A percentile compares a stretch with the other conserved stretches of the same genome.
phyloP scores from a whole-genome alignment of 1,140 invertebrate genomes.

The Philotrypesis tridentata region DNA sequence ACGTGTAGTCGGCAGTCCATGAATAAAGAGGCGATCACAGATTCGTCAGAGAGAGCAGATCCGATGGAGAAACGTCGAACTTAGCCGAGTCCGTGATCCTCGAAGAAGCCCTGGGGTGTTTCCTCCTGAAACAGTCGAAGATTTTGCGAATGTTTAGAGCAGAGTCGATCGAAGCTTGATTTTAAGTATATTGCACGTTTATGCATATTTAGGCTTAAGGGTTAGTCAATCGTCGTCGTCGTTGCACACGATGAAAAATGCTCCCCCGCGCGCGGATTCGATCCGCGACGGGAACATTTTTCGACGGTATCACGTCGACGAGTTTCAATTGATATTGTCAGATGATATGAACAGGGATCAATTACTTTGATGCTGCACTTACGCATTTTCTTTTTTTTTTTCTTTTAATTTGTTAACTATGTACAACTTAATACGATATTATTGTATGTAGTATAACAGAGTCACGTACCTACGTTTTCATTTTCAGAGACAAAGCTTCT shows the following conservation, averaged over 20 bases:
- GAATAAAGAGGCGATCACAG: constrained; percentile 2
- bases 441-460: constrained; percentile 63
- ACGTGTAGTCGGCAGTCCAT: constrained; percentile 9
- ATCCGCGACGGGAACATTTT: no score
- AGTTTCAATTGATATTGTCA: neutral
- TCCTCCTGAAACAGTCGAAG: constrained; percentile 89
- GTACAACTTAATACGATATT: constrained; percentile 42
- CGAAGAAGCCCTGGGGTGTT: constrained; percentile 98
- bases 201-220: neutral
- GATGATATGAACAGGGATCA: constrained; percentile 72
- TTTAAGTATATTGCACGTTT: neutral
- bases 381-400: constrained; percentile 15
- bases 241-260: constrained; percentile 10
- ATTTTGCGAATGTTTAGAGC: neutral
- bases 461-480: constrained; percentile 71
- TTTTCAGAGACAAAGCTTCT: constrained; percentile 62
- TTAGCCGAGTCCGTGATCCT: constrained; percentile 97
- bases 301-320: neutral
- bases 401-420: no score
- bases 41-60: neutral
- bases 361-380: constrained; percentile 71
- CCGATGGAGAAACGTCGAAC: neutral
- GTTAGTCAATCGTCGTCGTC: neutral
- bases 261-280: neutral
- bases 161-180: neutral